Base-by-base conservation (phyloP, 2,113 vertebrate genomes). In the Colistium nudipinnis region DNA sequence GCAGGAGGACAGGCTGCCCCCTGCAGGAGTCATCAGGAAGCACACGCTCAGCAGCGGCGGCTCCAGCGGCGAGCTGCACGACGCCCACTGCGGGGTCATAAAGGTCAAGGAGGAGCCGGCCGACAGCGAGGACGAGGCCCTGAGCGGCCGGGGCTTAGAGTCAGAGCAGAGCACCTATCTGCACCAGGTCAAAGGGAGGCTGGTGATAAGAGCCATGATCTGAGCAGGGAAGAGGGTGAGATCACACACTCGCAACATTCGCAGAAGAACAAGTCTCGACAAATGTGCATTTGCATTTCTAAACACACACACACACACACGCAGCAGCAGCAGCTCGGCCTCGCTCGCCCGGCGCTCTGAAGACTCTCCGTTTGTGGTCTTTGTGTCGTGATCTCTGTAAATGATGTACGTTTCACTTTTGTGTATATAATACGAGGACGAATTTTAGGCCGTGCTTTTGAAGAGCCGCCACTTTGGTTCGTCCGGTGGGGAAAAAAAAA, bases 191-290 rank as follows among this genome's bases (percentile, higher is more conserved):
- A 98, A 97, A 93, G 96, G 96, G 84, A 94, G 96, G 84, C 94
- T 97, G 93, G 95, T 98, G 90, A 96, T 98, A 92, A 95, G 95
- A 92, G 96, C 97, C 87, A 94, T 98, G 93, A 97, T 98, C 90
- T 98, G 93, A 98, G 85, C 51, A 74, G 27, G 60, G 57, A 66
- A 64, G 59, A 76, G 60, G 73, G 77, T 59, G 83, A 76, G 69
- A 57, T 87, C 85, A 79, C 74, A 91, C 81, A 80, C 86, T 80
- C 16, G 19, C 63, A 74, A 88, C 87, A 87, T 80, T 88, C 83
- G 44, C 66, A 79, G 70, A 85, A 62, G 41, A 74, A 74, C 64
- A 74, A 48, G 38, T 68, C 52, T 75, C 62, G 48, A 65, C 73
- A 72, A 49, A 66, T 35, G 39, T 52, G 38, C 71, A 76, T 54